A percentile compares a stretch with the other conserved stretches of the same genome.
Evolutionary conservation across 2,888 invertebrate species (phyloP).

Genomic region (Dasysyrphus tricinctus): DNA sequence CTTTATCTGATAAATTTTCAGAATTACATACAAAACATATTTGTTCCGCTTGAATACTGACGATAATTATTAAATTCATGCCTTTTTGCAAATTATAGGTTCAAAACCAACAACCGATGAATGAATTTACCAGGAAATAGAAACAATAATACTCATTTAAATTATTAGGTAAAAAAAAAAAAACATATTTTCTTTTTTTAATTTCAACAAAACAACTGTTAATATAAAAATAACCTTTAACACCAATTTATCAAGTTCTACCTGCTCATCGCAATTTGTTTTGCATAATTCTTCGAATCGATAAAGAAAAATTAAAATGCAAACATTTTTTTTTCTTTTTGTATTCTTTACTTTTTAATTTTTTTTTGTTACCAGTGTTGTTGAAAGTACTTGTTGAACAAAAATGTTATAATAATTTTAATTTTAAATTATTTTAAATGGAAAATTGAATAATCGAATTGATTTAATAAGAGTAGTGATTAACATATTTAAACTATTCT

Average conservation of each 20-base stretch:
- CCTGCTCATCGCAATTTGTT: not conserved
- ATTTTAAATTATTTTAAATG: too few species aligned
- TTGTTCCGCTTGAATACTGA: conserved; percentile 10
- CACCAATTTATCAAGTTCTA: conserved; percentile 23
- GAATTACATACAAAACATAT: too few species aligned
- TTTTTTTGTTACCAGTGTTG: not conserved
- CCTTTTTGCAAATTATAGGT: not conserved
- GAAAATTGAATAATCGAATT: too few species aligned
- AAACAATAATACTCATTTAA: not conserved
- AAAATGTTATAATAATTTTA: too few species aligned
- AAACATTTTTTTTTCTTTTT: not conserved
- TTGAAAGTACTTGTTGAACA: too few species aligned
- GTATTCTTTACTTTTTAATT: not conserved
- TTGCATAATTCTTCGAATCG: not conserved
- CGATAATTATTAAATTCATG: conserved; percentile 13
- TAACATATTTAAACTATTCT: too few species aligned
- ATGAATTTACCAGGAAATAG: not conserved
- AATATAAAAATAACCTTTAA: conserved; percentile 13
- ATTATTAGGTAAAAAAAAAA: not conserved
- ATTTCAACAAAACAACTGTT: not conserved
- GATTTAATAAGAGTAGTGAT: too few species aligned
- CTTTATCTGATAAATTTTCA: not conserved
- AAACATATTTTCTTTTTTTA: not conserved
- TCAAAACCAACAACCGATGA: not conserved
- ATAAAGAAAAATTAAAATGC: conserved; percentile 10